Evolutionary conservation across 2,113 vertebrate species (phyloP).

Genomic region (Tringa solitaria): DNA sequence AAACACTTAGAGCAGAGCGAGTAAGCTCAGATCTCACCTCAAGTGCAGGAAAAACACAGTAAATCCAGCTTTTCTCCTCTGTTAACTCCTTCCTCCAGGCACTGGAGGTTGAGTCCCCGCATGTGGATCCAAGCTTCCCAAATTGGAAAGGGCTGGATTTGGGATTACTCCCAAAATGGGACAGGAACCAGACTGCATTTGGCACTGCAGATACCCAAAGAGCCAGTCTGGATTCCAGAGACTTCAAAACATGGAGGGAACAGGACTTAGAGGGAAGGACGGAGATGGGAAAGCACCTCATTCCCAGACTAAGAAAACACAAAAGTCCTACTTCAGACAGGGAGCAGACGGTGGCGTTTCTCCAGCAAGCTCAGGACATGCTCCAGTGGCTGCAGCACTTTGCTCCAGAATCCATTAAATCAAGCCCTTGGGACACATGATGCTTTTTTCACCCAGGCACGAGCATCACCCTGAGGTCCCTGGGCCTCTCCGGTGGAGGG

Average conservation of each 20-base stretch:
- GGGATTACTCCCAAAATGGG: neutral
- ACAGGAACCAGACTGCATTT: fast-evolving
- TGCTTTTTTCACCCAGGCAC: neutral
- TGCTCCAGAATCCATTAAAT: neutral
- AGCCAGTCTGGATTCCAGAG: neutral
- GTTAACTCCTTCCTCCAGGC: neutral
- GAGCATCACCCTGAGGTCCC: neutral
- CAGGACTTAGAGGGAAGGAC: neutral
- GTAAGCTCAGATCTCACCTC: neutral
- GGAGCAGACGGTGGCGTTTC: neutral
- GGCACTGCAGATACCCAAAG: neutral
- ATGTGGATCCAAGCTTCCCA: neutral
- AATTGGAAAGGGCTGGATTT: neutral
- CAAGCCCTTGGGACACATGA: neutral
- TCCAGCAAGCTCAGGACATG: neutral
- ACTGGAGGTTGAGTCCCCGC: neutral
- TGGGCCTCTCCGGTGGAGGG: neutral
- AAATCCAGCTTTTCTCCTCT: neutral
- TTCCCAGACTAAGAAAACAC: neutral
- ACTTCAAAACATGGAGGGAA: neutral
- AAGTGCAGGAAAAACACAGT: neutral
- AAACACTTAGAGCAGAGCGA: neutral
- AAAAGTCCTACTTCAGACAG: neutral
- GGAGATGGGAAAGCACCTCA: neutral
- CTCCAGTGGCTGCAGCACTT: neutral